Percentiles rank a stretch among this genome's conserved stretches.
These are phyloP conservation scores for Ctenosaura bakeri DNA, from an alignment of 2,797 vertebrate species.

Conservation along the genomic window DNA sequence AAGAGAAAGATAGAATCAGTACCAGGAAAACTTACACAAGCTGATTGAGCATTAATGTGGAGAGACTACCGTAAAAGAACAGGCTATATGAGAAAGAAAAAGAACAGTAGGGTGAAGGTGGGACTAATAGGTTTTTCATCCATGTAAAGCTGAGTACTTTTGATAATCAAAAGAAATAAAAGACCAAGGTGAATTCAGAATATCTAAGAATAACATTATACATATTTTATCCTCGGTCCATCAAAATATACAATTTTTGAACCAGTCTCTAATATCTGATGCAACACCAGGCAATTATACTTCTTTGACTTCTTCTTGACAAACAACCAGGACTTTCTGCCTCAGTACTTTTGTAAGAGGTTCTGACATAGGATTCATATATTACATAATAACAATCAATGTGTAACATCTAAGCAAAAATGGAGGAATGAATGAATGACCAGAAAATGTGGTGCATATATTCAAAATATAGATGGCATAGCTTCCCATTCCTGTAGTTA, in stretches of 20 bases:
- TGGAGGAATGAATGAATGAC: no score
- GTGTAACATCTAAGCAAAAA: not conserved
- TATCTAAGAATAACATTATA: no score
- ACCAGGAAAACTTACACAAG: no score
- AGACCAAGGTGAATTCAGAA: no score
- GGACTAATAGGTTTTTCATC: no score
- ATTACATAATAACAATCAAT: not conserved
- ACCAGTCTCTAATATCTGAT: not conserved
- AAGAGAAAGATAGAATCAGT: no score
- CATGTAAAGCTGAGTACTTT: no score
- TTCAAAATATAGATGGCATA: not conserved
- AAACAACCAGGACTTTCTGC: not conserved
- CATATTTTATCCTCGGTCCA: not conserved
- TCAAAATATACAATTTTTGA: not conserved
- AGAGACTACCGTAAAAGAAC: no score
- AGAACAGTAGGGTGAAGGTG: no score
- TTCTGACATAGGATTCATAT: not conserved
- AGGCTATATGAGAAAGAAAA: no score
- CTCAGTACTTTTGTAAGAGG: not conserved
- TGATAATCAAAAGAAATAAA: no score
- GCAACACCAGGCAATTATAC: not conserved
- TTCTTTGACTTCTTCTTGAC: not conserved
- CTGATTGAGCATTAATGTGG: no score
- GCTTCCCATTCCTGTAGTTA: not conserved
- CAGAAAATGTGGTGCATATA: not conserved